These are phyloP conservation scores for Uropetala carovei DNA, from an alignment of 2,888 invertebrate species.

Conservation along the genomic window DNA sequence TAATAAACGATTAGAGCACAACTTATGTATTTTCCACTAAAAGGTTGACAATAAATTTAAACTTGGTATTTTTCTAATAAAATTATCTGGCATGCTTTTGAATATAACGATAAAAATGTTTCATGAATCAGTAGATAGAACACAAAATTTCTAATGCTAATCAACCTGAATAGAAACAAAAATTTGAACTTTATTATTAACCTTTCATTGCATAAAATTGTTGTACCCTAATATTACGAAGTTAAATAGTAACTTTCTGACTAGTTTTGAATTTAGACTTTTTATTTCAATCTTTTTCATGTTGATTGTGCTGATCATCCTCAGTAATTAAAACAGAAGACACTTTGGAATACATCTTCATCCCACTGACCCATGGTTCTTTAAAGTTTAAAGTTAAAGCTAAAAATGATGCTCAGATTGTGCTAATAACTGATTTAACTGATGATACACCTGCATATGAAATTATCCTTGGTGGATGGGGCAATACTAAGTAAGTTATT, in stretches of 20 bases:
- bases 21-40: too few relatives aligned
- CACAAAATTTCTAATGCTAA: too few relatives aligned
- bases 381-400: constrained; percentile 88
- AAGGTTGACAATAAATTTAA: too few relatives aligned
- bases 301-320: neutral
- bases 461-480: constrained; percentile 90
- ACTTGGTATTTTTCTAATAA: too few relatives aligned
- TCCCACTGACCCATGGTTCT: neutral
- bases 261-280: neutral
- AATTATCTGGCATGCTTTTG: too few relatives aligned
- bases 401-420: constrained; percentile 90
- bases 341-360: neutral
- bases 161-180: too few relatives aligned
- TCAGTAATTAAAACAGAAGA: neutral
- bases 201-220: too few relatives aligned
- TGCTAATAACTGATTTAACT: constrained; percentile 80
- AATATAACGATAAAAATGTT: too few relatives aligned
- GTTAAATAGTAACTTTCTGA: neutral
- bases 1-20: neutral
- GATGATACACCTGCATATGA: constrained; percentile 89
- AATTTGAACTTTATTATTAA: too few relatives aligned
- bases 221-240: neutral
- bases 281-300: neutral
- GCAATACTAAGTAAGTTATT: constrained; percentile 89
- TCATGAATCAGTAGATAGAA: too few relatives aligned